Evolutionary conservation across 2,888 invertebrate genomes (phyloP).

Genomic region (Ferrisia virgata): DNA sequence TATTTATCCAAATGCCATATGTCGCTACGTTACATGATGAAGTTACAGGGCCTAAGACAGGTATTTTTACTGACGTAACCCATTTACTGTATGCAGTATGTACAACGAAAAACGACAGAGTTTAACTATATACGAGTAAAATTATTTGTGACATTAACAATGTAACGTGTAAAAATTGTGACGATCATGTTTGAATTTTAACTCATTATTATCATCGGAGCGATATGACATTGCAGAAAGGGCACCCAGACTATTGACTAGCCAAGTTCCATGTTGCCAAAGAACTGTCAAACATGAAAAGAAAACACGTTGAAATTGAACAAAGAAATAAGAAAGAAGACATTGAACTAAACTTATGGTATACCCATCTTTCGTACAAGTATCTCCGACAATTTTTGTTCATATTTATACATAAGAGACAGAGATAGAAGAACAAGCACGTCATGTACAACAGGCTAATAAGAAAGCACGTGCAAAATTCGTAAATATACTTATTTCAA

Average conservation of each 20-base stretch:
- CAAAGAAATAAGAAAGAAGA: conserved; percentile 9
- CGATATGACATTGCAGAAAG: conserved; percentile 4
- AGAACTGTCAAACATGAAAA: not conserved
- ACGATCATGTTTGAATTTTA: not conserved
- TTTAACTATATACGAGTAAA: too few species aligned
- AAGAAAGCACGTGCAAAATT: conserved; percentile 22
- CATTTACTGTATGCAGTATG: too few species aligned
- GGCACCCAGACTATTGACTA: not conserved
- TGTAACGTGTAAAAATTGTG: not conserved
- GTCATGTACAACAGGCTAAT: not conserved
- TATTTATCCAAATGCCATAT: not conserved
- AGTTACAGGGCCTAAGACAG: too few species aligned
- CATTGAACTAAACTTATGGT: not conserved
- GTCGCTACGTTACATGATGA: not conserved
- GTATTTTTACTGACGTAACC: too few species aligned
- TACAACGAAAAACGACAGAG: too few species aligned
- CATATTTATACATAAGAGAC: not conserved
- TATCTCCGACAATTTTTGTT: too few species aligned
- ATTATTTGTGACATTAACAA: not conserved
- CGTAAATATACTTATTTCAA: too few species aligned
- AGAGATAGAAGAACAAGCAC: not conserved
- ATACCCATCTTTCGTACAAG: too few species aligned
- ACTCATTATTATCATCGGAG: not conserved
- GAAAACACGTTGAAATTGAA: not conserved
- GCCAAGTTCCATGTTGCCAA: conserved; percentile 26